phyloP scores from a whole-genome alignment of 2,888 invertebrate genomes.

The Eulithis testata region DNA sequence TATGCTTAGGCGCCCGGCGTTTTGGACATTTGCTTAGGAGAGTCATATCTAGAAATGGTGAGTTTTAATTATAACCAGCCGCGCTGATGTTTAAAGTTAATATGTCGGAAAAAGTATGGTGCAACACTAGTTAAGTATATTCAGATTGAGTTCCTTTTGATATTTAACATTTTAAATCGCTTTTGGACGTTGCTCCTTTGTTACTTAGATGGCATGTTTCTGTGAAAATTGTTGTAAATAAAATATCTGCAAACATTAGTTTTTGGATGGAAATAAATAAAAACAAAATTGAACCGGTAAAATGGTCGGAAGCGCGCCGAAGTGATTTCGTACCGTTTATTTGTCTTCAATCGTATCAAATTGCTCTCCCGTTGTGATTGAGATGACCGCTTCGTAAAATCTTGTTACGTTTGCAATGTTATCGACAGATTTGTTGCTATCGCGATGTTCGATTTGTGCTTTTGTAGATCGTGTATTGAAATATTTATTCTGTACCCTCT shows the following conservation, averaged over 20 bases:
- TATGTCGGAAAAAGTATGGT: neutral
- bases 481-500: slow-evolving; percentile 4
- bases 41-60: slow-evolving; percentile 80
- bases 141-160: slow-evolving; percentile 1
- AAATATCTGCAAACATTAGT: slow-evolving; percentile 4
- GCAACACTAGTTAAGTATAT: slow-evolving; percentile 10
- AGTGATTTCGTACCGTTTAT: slow-evolving; percentile 61
- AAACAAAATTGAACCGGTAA: slow-evolving; percentile 19
- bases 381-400: slow-evolving; percentile 61
- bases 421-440: slow-evolving; percentile 44
- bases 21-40: slow-evolving; percentile 75
- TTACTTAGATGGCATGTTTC: neutral
- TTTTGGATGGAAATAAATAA: slow-evolving; percentile 11
- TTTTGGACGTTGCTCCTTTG: neutral
- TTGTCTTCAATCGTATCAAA: slow-evolving; percentile 76
- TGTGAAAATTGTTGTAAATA: neutral
- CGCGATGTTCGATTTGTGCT: slow-evolving; percentile 47
- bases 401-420: slow-evolving; percentile 59
- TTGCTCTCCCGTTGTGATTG: slow-evolving; percentile 68
- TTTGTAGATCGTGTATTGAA: slow-evolving; percentile 28
- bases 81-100: neutral
- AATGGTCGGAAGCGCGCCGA: slow-evolving; percentile 23
- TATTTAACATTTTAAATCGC: slow-evolving; percentile 1
- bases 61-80: slow-evolving; percentile 46
- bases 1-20: slow-evolving; percentile 77